A percentile compares a stretch with the other conserved stretches of the same genome.
Conservation (phyloP, 92 coral and sea anemone species). For the Palythoa caribaeorum region DNA sequence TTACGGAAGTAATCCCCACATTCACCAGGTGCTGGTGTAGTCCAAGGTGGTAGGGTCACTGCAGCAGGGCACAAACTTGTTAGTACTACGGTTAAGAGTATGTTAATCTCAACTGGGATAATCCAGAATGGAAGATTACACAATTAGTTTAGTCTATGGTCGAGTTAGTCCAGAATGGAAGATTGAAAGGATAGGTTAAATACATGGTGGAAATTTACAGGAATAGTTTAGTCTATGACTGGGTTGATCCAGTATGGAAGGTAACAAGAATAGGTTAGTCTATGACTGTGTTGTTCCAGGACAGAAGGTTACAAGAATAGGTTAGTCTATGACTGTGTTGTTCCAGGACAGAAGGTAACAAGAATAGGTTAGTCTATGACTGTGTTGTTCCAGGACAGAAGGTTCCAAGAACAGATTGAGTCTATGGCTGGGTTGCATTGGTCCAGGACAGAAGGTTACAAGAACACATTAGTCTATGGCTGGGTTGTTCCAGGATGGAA, state of each 20-base stretch:
- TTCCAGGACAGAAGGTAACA: too few relatives aligned
- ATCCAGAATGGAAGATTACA: not conserved
- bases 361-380: not conserved
- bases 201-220: too few relatives aligned
- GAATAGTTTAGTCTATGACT: not conserved
- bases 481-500: too few relatives aligned
- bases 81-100: too few relatives aligned
- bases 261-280: not conserved
- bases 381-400: not conserved
- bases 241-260: not conserved
- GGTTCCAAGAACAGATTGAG: too few relatives aligned
- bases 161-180: not conserved
- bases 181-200: not conserved
- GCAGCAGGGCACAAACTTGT: not conserved
- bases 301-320: too few relatives aligned
- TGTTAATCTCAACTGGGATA: not conserved
- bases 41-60: slow-evolving; percentile 45
- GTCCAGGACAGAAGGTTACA: too few relatives aligned
- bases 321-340: too few relatives aligned
- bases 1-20: slow-evolving; percentile 66
- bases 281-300: not conserved
- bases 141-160: not conserved
- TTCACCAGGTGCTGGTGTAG: slow-evolving; percentile 62
- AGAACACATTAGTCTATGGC: too few relatives aligned
- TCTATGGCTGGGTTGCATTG: too few relatives aligned